phyloP scores from a whole-genome alignment of 1,140 invertebrate genomes.

The Acromyrmex charruanus region DNA sequence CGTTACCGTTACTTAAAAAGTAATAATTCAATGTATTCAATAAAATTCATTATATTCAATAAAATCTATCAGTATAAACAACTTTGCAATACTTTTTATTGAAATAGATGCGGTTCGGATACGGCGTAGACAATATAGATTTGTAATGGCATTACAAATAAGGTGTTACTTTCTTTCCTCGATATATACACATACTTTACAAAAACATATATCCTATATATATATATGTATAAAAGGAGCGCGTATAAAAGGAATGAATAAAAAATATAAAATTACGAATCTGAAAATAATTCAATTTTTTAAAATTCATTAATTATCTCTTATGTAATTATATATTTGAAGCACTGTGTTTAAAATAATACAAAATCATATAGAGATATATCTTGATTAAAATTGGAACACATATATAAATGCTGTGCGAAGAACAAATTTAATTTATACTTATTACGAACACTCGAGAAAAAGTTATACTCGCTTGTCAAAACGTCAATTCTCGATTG shows the following conservation, averaged over 20 bases:
- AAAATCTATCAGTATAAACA: too few species aligned
- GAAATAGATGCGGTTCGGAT: too few species aligned
- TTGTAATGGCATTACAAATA: too few species aligned
- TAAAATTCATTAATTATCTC: neutral
- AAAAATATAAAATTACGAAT: slow-evolving; percentile 8
- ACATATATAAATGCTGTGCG: neutral
- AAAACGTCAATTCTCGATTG: slow-evolving; percentile 25
- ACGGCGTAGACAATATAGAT: too few species aligned
- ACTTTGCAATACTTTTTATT: too few species aligned
- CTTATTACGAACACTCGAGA: neutral
- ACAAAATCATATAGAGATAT: neutral
- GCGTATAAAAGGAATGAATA: neutral
- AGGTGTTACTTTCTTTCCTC: too few species aligned
- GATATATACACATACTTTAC: too few species aligned
- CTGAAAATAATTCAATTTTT: neutral
- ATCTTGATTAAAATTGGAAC: neutral
- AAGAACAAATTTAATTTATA: neutral
- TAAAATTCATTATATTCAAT: too few species aligned
- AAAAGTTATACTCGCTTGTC: neutral
- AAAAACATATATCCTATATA: neutral
- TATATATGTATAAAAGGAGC: neutral
- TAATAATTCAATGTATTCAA: too few species aligned
- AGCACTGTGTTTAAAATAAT: slow-evolving; percentile 3
- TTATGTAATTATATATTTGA: neutral
- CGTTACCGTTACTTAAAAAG: too few species aligned